Evolutionary conservation across 2,797 vertebrate genomes (phyloP).

Genomic region (Helarctos malayanus): DNA sequence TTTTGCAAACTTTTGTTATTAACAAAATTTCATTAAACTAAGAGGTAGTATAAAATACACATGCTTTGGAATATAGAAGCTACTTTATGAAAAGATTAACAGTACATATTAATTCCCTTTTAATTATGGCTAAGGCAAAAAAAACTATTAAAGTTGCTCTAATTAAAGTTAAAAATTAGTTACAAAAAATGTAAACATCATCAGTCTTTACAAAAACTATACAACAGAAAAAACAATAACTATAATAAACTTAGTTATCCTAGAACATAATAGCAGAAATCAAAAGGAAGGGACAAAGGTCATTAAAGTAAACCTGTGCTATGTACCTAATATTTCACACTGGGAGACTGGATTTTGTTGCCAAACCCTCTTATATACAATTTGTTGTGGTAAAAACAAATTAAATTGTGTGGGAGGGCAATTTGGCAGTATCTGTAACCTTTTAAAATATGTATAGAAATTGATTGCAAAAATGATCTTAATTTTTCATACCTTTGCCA

Average conservation of each 20-base stretch:
- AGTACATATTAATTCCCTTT: background rate
- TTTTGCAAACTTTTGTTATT: slow-evolving; percentile 3
- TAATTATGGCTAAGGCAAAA: slow-evolving; percentile 34
- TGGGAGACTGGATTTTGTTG: background rate
- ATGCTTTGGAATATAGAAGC: background rate
- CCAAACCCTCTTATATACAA: background rate
- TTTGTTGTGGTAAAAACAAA: background rate
- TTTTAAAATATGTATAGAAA: background rate
- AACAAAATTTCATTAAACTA: slow-evolving; percentile 12
- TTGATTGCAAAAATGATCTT: background rate
- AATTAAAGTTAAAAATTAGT: slow-evolving; percentile 55
- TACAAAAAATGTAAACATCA: slow-evolving; percentile 11
- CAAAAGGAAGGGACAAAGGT: background rate
- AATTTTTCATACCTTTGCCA: background rate
- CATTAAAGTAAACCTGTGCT: background rate
- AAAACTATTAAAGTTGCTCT: slow-evolving; percentile 1
- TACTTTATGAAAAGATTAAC: slow-evolving; percentile 40
- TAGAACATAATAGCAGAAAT: background rate
- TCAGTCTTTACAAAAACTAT: background rate
- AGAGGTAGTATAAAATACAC: background rate
- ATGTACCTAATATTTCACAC: background rate
- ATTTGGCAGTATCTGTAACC: background rate
- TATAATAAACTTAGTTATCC: background rate
- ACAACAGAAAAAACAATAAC: background rate
- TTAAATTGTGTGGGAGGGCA: background rate